These are phyloP conservation scores for Drosophila takahashii DNA, from an alignment of 1,140 invertebrate genomes.

Conservation along the genomic window DNA sequence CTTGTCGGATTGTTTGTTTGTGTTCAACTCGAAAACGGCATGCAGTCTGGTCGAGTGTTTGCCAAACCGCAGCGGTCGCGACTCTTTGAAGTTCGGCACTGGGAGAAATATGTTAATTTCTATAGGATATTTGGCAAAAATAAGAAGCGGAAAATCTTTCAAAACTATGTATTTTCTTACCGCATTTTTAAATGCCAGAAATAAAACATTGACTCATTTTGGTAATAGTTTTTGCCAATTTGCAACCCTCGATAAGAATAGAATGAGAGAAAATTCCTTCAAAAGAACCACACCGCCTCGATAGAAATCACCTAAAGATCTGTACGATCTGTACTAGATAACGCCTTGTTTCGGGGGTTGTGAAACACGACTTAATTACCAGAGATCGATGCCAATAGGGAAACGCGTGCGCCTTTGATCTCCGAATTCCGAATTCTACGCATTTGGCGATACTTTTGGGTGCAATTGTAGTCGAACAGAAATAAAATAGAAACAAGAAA, in stretches of 20 bases:
- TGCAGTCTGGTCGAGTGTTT: conserved; percentile 68
- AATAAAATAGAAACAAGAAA: conserved; percentile 15
- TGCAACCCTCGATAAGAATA: conserved; percentile 16
- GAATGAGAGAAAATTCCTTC: conserved; percentile 30
- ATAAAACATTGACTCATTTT: conserved; percentile 27
- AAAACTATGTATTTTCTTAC: neutral
- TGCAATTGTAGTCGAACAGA: conserved; percentile 24
- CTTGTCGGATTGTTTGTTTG: conserved; percentile 63
- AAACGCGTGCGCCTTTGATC: conserved; percentile 45
- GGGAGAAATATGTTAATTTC: conserved; percentile 10
- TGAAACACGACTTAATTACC: conserved; percentile 84
- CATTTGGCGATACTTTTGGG: conserved; percentile 46
- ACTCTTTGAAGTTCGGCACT: conserved; percentile 60
- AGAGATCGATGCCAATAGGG: conserved; percentile 25
- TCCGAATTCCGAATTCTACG: conserved; percentile 1
- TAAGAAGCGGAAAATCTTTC: neutral
- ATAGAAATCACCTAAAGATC: conserved; percentile 45
- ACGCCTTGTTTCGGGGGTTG: conserved; percentile 68
- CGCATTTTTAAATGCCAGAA: neutral
- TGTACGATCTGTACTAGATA: conserved; percentile 62
- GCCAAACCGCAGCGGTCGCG: conserved; percentile 54
- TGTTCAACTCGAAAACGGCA: conserved; percentile 69
- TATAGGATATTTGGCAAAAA: neutral
- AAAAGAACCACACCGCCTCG: conserved; percentile 43
- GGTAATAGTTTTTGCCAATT: conserved; percentile 67